Conservation (phyloP, 2,888 invertebrate species). For the Julus scandinavius region DNA sequence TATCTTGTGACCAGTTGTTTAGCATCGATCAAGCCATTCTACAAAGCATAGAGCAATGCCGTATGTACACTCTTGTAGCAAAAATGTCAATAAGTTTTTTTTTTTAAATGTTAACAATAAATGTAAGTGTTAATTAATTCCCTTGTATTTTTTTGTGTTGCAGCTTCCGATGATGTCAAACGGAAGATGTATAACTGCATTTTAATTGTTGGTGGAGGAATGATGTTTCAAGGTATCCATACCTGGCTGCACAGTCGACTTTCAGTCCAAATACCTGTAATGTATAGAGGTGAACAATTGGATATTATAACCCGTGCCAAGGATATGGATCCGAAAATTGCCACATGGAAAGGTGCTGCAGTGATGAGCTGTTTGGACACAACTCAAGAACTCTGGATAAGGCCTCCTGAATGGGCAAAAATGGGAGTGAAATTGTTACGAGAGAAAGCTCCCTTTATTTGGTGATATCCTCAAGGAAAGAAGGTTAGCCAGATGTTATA, state of each 20-base stretch:
- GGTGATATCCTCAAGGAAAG: constrained; percentile 65
- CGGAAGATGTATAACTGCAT: constrained; percentile 94
- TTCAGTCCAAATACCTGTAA: constrained; percentile 82
- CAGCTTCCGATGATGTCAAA: constrained; percentile 85
- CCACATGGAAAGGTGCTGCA: constrained; percentile 94
- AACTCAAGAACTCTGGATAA: constrained; percentile 92
- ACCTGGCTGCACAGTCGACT: constrained; percentile 90
- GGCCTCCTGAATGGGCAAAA: constrained; percentile 84
- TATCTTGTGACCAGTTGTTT: constrained; percentile 78
- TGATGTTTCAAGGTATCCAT: constrained; percentile 85
- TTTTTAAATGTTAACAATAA: neutral
- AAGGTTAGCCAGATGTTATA: no score
- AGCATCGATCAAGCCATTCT: constrained; percentile 91
- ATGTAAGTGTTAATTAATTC: no score
- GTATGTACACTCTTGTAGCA: constrained; percentile 67
- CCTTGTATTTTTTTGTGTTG: no score
- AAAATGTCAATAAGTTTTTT: neutral
- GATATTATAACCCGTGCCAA: constrained; percentile 91
- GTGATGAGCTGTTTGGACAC: constrained; percentile 93
- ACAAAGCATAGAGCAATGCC: constrained; percentile 90
- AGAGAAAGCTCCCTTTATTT: constrained; percentile 86
- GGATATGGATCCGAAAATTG: constrained; percentile 90
- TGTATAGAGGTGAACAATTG: constrained; percentile 79
- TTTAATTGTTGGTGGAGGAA: constrained; percentile 89
- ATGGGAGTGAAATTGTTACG: constrained; percentile 85